phyloP scores from a whole-genome alignment of 2,888 invertebrate species.

The Cordylochernes scorpioides region DNA sequence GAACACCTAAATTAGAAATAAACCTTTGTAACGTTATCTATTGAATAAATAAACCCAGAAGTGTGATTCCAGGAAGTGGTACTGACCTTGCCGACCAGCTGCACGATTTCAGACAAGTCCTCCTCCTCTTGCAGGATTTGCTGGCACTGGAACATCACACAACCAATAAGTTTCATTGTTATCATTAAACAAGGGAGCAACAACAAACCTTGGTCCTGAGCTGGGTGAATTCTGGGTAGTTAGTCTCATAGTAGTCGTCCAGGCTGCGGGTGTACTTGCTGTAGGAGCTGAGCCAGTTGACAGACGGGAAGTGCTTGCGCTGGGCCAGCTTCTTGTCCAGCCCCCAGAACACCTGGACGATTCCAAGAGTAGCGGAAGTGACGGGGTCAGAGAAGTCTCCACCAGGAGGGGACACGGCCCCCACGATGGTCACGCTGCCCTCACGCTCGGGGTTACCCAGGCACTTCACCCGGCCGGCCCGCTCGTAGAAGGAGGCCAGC shows the following conservation, averaged over 20 bases:
- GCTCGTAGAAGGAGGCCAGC: conserved; percentile 95
- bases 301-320: conserved; percentile 96
- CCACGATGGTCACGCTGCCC: conserved; percentile 96
- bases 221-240: conserved; percentile 85
- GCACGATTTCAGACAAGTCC: conserved; percentile 97
- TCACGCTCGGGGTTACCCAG: conserved; percentile 91
- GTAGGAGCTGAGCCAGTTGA: conserved; percentile 98
- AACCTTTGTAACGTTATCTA: no score
- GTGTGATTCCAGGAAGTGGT: no score
- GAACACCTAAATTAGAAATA: no score
- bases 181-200: no score
- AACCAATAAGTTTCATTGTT: conserved; percentile 8
- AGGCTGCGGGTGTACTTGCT: conserved; percentile 94
- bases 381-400: conserved; percentile 99
- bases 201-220: conserved; percentile 60
- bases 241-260: conserved; percentile 98
- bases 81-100: conserved; percentile 70
- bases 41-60: conserved; percentile 1
- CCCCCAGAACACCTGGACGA: conserved; percentile 78
- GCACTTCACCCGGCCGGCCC: conserved; percentile 90
- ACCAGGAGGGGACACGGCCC: conserved; percentile 96
- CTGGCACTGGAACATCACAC: conserved; percentile 27
- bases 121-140: conserved; percentile 96
- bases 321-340: conserved; percentile 95
- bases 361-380: conserved; percentile 90